Evolutionary conservation across 2,113 vertebrate species (phyloP).

Genomic region (Scatophagus argus): DNA sequence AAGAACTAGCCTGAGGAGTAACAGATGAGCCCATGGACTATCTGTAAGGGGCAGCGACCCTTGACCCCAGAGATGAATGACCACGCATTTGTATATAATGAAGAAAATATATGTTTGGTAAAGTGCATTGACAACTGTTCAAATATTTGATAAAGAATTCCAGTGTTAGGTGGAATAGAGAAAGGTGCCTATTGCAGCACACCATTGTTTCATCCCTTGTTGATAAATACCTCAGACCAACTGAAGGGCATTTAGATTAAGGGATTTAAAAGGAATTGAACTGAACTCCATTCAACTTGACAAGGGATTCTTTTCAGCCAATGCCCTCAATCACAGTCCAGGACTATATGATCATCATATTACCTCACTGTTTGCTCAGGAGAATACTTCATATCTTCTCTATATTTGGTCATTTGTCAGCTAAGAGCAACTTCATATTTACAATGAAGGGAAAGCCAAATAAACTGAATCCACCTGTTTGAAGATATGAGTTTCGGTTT

Average conservation of each 20-base stretch:
- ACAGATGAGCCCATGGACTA: constrained; percentile 47
- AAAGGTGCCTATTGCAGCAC: neutral
- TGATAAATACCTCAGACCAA: neutral
- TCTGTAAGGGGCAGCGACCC: constrained; percentile 35
- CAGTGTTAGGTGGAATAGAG: neutral
- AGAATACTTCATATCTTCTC: neutral
- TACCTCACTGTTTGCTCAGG: neutral
- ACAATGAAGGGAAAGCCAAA: neutral
- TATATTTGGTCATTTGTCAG: neutral
- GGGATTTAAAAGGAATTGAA: constrained; percentile 12
- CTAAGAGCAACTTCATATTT: constrained; percentile 3
- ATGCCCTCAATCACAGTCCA: neutral
- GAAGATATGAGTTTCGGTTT: constrained; percentile 17
- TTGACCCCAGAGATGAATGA: constrained; percentile 46
- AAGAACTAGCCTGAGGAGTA: constrained; percentile 32
- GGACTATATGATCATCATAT: neutral
- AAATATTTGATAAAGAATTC: neutral
- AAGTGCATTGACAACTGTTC: neutral
- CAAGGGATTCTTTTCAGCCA: constrained; percentile 8
- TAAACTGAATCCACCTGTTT: constrained; percentile 16
- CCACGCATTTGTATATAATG: too few relatives aligned
- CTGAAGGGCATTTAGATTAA: constrained; percentile 32
- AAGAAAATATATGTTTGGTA: too few relatives aligned
- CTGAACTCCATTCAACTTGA: constrained; percentile 18
- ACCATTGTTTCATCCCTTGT: neutral